Conservation (phyloP, 2,888 invertebrate genomes). For the Ornithoptera priamus region DNA sequence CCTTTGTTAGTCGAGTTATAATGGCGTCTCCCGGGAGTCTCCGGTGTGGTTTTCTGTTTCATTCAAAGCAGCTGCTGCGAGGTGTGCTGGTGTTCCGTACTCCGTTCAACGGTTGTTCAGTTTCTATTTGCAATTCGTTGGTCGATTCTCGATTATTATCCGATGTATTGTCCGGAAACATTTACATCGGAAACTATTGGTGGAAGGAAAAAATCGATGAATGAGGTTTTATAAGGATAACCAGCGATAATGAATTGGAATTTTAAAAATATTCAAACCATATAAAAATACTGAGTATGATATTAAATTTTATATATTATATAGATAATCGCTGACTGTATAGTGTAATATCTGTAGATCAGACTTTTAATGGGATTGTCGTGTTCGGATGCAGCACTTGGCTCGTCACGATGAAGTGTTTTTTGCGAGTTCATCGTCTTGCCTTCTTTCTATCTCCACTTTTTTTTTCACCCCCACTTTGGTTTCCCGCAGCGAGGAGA, state of each 20-base stretch:
- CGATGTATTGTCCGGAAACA: not conserved
- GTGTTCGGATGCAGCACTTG: constrained; percentile 61
- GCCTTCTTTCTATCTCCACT: constrained; percentile 51
- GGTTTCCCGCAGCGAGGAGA: constrained; percentile 20
- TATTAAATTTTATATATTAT: not conserved
- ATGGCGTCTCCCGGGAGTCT: constrained; percentile 65
- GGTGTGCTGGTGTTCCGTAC: constrained; percentile 69
- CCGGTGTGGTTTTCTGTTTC: constrained; percentile 69
- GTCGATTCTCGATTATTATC: constrained; percentile 43
- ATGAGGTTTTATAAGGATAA: too few relatives aligned
- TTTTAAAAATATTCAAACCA: not conserved
- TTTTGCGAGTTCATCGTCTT: constrained; percentile 47
- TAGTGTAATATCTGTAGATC: constrained; percentile 38
- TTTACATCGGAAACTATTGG: too few relatives aligned
- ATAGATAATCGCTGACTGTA: constrained; percentile 28
- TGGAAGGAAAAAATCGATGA: too few relatives aligned
- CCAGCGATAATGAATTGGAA: too few relatives aligned
- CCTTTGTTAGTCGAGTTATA: constrained; percentile 73
- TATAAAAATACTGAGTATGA: not conserved
- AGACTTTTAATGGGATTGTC: constrained; percentile 53
- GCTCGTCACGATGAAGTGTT: constrained; percentile 56
- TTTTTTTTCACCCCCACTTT: constrained; percentile 36
- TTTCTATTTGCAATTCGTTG: constrained; percentile 38
- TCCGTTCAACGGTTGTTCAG: constrained; percentile 63
- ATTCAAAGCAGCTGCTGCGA: constrained; percentile 67